Percentiles rank a stretch among this genome's conserved stretches.
These are phyloP conservation scores for Papio anubis DNA, from an alignment of 2,113 vertebrate species.

Conservation along the genomic window DNA sequence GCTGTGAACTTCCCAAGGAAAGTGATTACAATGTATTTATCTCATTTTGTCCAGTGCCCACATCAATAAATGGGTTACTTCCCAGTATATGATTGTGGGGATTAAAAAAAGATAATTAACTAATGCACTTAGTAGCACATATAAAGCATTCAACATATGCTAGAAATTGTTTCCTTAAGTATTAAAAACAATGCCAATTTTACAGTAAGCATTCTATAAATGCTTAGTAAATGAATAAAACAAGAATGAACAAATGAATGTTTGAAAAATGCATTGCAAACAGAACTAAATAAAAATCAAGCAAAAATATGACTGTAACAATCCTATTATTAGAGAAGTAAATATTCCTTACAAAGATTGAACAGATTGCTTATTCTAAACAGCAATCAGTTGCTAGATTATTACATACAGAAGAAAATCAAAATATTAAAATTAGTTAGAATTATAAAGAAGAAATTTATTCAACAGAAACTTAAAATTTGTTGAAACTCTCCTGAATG, in stretches of 20 bases:
- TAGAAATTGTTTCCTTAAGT: background rate
- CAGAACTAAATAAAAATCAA: conserved; percentile 46
- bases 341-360: background rate
- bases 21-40: background rate
- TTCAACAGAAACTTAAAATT: conserved; percentile 2
- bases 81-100: background rate
- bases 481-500: background rate
- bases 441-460: background rate
- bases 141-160: background rate
- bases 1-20: background rate
- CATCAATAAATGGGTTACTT: background rate
- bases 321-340: conserved; percentile 35
- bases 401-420: conserved; percentile 1
- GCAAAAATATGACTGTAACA: conserved; percentile 18
- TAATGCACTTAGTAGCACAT: background rate
- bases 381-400: background rate
- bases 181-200: background rate
- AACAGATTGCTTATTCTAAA: conserved; percentile 33
- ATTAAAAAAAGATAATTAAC: conserved; percentile 27
- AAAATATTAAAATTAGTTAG: conserved; percentile 51
- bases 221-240: conserved; percentile 29
- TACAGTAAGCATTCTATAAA: conserved; percentile 2
- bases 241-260: background rate
- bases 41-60: background rate
- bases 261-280: conserved; percentile 6